Evolutionary conservation across 2,888 invertebrate species (phyloP).

Genomic region (Camptogramma bilineatum): DNA sequence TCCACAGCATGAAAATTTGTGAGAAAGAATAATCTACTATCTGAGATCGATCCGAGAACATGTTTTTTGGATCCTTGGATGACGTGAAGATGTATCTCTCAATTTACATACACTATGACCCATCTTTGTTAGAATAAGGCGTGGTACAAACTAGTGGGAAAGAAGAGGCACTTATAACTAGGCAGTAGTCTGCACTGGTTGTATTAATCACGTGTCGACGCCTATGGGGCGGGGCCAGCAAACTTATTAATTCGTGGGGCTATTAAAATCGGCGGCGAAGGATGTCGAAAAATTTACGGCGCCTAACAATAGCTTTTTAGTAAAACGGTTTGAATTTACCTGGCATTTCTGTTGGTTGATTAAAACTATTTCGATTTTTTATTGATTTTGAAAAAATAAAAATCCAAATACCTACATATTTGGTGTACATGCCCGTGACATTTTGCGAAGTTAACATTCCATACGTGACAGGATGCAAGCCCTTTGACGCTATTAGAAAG

Average conservation of each 20-base stretch:
- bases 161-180: slow-evolving; percentile 61
- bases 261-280: slow-evolving; percentile 72
- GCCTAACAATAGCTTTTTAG: slow-evolving; percentile 16
- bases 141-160: slow-evolving; percentile 63
- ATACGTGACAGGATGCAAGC: too few relatives aligned
- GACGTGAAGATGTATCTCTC: slow-evolving; percentile 8
- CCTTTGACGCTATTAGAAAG: too few relatives aligned
- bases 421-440: too few relatives aligned
- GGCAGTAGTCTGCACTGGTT: slow-evolving; percentile 72
- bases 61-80: not conserved
- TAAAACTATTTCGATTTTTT: slow-evolving; percentile 3
- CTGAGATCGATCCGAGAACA: not conserved
- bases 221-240: slow-evolving; percentile 77
- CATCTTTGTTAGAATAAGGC: slow-evolving; percentile 52
- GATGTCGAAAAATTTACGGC: slow-evolving; percentile 55
- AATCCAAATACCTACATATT: too few relatives aligned
- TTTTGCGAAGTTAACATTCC: too few relatives aligned
- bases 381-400: too few relatives aligned
- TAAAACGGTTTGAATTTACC: not conserved
- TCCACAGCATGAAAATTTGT: not conserved
- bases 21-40: not conserved
- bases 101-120: slow-evolving; percentile 42
- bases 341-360: slow-evolving; percentile 3
- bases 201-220: slow-evolving; percentile 82
- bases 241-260: slow-evolving; percentile 80